These are phyloP conservation scores for Varroa destructor DNA, from an alignment of 1,140 invertebrate genomes.

Conservation along the genomic window DNA sequence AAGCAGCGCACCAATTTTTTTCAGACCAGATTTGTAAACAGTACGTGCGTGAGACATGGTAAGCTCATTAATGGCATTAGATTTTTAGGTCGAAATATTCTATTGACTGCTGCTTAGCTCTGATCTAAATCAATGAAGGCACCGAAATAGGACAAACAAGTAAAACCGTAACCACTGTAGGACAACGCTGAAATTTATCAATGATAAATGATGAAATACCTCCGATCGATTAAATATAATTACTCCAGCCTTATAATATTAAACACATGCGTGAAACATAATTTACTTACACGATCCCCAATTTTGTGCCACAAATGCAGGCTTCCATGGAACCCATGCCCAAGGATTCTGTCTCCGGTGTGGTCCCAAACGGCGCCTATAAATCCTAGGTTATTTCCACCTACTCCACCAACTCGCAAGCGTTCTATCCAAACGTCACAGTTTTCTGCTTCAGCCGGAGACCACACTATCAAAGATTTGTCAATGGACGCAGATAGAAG, in stretches of 20 bases:
- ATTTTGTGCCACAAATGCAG: constrained; percentile 75
- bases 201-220: background rate
- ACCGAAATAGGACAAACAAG: too few relatives aligned
- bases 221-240: background rate
- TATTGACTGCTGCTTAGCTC: too few relatives aligned
- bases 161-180: too few relatives aligned
- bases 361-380: constrained; percentile 68
- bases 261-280: background rate
- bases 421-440: constrained; percentile 66
- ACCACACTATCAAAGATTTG: constrained; percentile 86
- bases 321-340: constrained; percentile 76
- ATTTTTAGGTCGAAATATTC: too few relatives aligned
- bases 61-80: too few relatives aligned
- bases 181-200: background rate
- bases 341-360: constrained; percentile 57
- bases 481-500: constrained; percentile 83
- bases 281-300: constrained; percentile 11
- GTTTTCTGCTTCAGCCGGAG: constrained; percentile 45
- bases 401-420: constrained; percentile 67
- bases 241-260: background rate
- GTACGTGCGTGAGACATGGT: too few relatives aligned
- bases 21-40: too few relatives aligned
- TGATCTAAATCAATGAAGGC: too few relatives aligned
- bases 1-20: too few relatives aligned
- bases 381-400: constrained; percentile 81